A percentile compares a stretch with the other conserved stretches of the same genome.
These are phyloP conservation scores for Chromobotia macracanthus DNA, from an alignment of 2,797 vertebrate species.

Conservation along the genomic window DNA sequence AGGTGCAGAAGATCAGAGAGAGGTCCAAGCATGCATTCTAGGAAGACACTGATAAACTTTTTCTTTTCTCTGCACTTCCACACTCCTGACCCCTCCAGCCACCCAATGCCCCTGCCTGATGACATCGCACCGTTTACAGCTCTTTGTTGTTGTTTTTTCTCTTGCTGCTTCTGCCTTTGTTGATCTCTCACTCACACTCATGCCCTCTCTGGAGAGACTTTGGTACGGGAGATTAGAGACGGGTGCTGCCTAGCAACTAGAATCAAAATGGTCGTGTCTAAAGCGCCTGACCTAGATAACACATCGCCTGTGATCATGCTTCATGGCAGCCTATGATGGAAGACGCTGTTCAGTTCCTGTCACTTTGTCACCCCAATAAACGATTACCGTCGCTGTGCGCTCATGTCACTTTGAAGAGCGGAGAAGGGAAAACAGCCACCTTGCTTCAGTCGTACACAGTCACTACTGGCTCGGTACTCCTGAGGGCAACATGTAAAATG, in stretches of 20 bases:
- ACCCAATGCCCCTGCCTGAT: slow-evolving; percentile 37
- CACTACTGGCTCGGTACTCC: slow-evolving; percentile 31
- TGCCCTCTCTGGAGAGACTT: slow-evolving; percentile 70
- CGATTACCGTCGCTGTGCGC: slow-evolving; percentile 66
- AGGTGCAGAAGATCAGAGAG: neutral
- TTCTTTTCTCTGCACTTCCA: too few species aligned
- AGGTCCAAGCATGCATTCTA: neutral
- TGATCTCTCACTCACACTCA: slow-evolving; percentile 32
- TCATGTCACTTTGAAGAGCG: slow-evolving; percentile 55
- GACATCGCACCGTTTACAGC: slow-evolving; percentile 45
- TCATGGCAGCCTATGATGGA: slow-evolving; percentile 77
- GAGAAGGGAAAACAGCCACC: slow-evolving; percentile 10
- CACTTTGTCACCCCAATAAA: slow-evolving; percentile 75
- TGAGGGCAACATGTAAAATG: slow-evolving; percentile 31
- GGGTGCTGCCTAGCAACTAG: slow-evolving; percentile 81
- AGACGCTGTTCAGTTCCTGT: slow-evolving; percentile 48
- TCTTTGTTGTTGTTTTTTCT: slow-evolving; percentile 53
- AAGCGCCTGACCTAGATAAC: slow-evolving; percentile 83
- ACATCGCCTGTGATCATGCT: slow-evolving; percentile 77
- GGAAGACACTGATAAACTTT: neutral
- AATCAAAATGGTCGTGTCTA: slow-evolving; percentile 79
- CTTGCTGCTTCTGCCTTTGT: slow-evolving; percentile 36
- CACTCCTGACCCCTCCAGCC: neutral
- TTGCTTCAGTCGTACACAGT: slow-evolving; percentile 29
- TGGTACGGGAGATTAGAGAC: slow-evolving; percentile 81